Evolutionary conservation across 2,797 vertebrate species (phyloP).

Genomic region (Oreortyx pictus): DNA sequence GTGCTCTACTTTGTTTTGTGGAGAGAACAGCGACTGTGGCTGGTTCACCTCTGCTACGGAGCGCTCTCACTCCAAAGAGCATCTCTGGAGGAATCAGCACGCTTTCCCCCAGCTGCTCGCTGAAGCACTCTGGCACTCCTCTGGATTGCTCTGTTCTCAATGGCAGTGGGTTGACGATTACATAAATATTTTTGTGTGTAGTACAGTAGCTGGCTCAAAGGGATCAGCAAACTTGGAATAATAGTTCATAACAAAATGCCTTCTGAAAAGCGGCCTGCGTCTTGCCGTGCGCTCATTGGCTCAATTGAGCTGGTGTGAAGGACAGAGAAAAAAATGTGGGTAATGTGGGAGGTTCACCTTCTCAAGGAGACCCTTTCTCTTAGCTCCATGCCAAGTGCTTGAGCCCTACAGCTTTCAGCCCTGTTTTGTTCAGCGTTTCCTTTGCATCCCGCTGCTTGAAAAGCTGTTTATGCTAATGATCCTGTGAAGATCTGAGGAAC

Average conservation of each 20-base stretch:
- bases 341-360: background rate
- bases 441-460: constrained; percentile 72
- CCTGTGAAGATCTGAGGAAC: constrained; percentile 71
- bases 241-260: constrained; percentile 21
- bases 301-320: background rate
- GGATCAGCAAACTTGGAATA: constrained; percentile 58
- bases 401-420: constrained; percentile 48
- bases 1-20: background rate
- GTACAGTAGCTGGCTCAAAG: constrained; percentile 1
- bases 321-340: background rate
- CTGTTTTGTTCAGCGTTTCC: constrained; percentile 55
- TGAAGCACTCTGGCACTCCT: constrained; percentile 3
- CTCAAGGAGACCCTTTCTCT: constrained; percentile 43
- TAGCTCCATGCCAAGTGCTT: background rate
- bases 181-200: constrained; percentile 51
- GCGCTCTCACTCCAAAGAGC: background rate
- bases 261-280: background rate
- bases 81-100: background rate
- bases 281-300: background rate
- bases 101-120: constrained; percentile 25
- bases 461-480: constrained; percentile 74
- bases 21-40: background rate
- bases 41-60: background rate
- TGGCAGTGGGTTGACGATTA: constrained; percentile 32
- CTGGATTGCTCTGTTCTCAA: constrained; percentile 3